Conservation (phyloP, 2,797 vertebrate species). For the Arctocebus calabarensis region DNA sequence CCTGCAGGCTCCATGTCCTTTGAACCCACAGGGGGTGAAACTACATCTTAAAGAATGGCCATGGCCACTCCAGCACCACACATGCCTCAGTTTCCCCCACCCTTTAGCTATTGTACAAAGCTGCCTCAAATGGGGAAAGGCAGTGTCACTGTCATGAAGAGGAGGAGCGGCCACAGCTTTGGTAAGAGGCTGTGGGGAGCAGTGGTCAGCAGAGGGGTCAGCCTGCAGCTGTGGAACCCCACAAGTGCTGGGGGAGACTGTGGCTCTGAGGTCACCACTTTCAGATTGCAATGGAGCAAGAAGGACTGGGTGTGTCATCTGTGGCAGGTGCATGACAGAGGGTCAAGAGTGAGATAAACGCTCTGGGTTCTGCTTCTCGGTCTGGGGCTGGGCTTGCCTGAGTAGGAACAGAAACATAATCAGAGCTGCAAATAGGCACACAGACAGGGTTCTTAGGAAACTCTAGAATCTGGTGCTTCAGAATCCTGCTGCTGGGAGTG, state of each 20-base stretch:
- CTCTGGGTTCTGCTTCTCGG: neutral
- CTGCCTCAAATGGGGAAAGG: neutral
- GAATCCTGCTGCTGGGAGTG: neutral
- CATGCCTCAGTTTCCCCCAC: neutral
- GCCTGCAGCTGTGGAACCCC: neutral
- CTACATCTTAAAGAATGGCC: neutral
- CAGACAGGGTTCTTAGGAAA: neutral
- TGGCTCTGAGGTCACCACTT: neutral
- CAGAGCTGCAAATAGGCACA: accelerated
- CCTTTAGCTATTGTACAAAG: no score
- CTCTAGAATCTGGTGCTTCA: no score
- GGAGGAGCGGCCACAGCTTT: no score
- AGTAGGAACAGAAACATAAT: neutral
- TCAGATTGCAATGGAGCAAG: no score
- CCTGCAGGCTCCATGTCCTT: neutral
- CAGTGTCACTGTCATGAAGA: neutral
- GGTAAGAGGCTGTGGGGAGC: neutral
- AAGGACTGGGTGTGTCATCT: neutral
- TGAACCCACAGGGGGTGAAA: accelerated
- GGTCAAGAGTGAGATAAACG: accelerated
- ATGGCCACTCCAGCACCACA: neutral
- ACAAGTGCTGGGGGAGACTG: no score
- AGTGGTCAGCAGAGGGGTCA: neutral
- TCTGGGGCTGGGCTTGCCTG: neutral
- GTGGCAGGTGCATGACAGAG: neutral